Evolutionary conservation across 2,797 vertebrate species (phyloP).

Genomic region (Enteromius argenteus): DNA sequence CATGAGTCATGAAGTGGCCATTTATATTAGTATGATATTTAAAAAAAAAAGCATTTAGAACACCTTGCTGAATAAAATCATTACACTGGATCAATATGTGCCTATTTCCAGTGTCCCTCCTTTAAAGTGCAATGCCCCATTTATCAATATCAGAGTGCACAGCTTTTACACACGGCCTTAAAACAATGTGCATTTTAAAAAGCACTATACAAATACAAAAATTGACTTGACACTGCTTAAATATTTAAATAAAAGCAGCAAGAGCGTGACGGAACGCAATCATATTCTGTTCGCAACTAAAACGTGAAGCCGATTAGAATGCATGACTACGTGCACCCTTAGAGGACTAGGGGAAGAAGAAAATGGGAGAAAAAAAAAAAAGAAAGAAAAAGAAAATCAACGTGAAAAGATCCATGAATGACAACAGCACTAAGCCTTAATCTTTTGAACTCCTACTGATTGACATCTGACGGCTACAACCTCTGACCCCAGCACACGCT

Average conservation of each 20-base stretch:
- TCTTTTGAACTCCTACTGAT: slow-evolving; percentile 32
- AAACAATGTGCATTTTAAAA: not conserved
- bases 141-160: slow-evolving; percentile 24
- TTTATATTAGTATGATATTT: not conserved
- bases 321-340: not conserved
- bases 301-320: slow-evolving; percentile 6
- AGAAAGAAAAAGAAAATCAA: not conserved
- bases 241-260: slow-evolving; percentile 14
- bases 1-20: not conserved
- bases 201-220: not conserved
- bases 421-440: slow-evolving; percentile 33
- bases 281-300: not conserved
- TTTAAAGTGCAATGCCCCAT: slow-evolving; percentile 6
- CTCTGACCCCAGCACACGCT: not conserved
- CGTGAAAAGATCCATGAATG: slow-evolving; percentile 30
- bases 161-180: not conserved
- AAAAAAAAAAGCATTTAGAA: not conserved
- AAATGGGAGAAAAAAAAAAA: too few relatives aligned
- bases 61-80: not conserved
- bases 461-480: slow-evolving; percentile 35
- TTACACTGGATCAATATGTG: not conserved
- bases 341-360: not conserved
- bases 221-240: not conserved
- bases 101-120: slow-evolving; percentile 8
- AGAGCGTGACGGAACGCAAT: not conserved